Evolutionary conservation across 2,888 invertebrate genomes (phyloP).

Genomic region (Boloria euphrosyne): DNA sequence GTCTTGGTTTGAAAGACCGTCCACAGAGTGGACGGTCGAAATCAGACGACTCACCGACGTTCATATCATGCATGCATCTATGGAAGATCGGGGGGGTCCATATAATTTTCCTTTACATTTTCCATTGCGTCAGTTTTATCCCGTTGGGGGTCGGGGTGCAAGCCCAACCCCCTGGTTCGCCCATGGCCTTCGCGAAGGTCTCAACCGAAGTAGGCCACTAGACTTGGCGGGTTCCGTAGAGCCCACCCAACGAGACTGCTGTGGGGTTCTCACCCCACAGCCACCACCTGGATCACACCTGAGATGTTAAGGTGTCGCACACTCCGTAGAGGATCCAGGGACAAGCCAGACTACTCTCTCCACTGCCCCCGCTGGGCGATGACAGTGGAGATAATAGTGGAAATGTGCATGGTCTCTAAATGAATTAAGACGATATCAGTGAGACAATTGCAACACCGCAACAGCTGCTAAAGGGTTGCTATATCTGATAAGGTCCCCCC

Average conservation of each 20-base stretch:
- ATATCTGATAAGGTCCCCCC: constrained; percentile 12
- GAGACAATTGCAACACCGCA: constrained; percentile 5
- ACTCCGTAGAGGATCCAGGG: constrained; percentile 18
- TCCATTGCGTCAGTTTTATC: not conserved
- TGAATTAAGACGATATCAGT: not conserved
- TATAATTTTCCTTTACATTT: not conserved
- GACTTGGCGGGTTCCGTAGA: constrained; percentile 21
- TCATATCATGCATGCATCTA: not conserved
- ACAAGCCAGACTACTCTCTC: constrained; percentile 13
- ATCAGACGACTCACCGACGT: not conserved
- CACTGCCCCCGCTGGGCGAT: not conserved
- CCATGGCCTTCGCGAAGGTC: not conserved
- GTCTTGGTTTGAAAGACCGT: constrained; percentile 33
- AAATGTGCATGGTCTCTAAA: not conserved
- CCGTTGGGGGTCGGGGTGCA: not conserved
- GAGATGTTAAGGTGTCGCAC: not conserved
- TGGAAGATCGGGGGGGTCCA: not conserved
- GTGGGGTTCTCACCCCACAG: constrained; percentile 19
- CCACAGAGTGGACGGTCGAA: constrained; percentile 31
- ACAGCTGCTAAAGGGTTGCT: constrained; percentile 6
- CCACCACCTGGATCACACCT: constrained; percentile 14
- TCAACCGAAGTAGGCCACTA: constrained; percentile 1
- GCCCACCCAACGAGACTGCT: constrained; percentile 14
- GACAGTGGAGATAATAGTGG: not conserved
- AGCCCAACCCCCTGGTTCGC: not conserved